Evolutionary conservation across 2,113 vertebrate species (phyloP), one percentile per base, ranked within the genome.

Genomic region (Archilochus colubris): DNA sequence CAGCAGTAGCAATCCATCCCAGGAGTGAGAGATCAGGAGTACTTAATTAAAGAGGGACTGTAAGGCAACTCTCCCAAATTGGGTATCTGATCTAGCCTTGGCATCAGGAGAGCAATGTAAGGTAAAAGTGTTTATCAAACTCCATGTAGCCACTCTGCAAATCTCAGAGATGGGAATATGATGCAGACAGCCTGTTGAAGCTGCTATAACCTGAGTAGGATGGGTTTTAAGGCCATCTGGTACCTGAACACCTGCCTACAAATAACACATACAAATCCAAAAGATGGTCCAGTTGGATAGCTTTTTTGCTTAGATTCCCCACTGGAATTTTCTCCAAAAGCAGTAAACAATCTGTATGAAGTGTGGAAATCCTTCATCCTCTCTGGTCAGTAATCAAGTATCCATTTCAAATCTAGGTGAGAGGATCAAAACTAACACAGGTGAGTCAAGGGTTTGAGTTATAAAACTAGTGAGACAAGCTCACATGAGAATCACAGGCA

Each of bases 31-130:
- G 93, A 97, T 94, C 93, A 93, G 88, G 93, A 96, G 86, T 95
- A 81, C 94, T 97, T 96, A 97, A 97, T 97, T 97, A 97, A 97
- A 95, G 94, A 96, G 96, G 96, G 96, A 96, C 96, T 96, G 86
- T 91, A 96, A 93, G 95, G 91, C 91, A 96, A 59, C 92, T 96
- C 96, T 96, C 96, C 96, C 96, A 94, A 96, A 96, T 91, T 96
- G 96, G 86, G 89, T 96, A 95, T 96, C 94, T 94, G 96, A 96
- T 96, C 96, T 94, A 94, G 87, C 88, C 82, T 97, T 95, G 95
- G 94, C 96, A 96, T 96, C 94, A 94, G 90, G 94, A 96, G 96
- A 95, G 94, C 92, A 94, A 93, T 96, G 93, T 64, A 92, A 82
- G 96, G 95, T 95, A 94, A 94, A 93, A 96, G 91, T 95, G 94